Conservation (phyloP, 2,888 invertebrate species). For the Neocrepidodera transversa region DNA sequence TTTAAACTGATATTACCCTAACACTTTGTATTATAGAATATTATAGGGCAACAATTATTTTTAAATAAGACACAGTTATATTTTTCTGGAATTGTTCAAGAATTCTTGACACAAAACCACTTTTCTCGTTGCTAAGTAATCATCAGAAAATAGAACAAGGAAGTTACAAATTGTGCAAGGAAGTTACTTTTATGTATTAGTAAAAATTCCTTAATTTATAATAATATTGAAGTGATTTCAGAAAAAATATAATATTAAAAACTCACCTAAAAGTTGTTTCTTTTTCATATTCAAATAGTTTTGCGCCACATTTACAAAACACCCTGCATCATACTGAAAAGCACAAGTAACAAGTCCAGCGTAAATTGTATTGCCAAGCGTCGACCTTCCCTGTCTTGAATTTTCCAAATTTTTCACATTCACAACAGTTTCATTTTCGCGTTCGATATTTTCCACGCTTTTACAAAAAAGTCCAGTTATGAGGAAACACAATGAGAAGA, state of each 20-base stretch:
- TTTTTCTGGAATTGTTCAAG: too few species aligned
- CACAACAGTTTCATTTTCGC: slow-evolving; percentile 18
- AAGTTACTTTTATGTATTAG: too few species aligned
- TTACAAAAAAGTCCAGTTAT: slow-evolving; percentile 28
- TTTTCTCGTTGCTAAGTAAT: too few species aligned
- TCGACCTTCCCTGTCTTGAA: slow-evolving; percentile 33
- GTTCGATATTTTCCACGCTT: slow-evolving; percentile 17
- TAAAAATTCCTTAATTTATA: too few species aligned
- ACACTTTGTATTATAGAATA: too few species aligned
- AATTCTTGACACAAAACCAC: too few species aligned
- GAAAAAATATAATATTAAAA: not conserved
- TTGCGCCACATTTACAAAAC: slow-evolving; percentile 49
- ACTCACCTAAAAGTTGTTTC: slow-evolving; percentile 49
- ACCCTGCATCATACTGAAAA: slow-evolving; percentile 45
- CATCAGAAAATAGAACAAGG: too few species aligned
- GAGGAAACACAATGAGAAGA: slow-evolving; percentile 26
- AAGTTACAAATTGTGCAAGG: too few species aligned
- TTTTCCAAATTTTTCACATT: slow-evolving; percentile 1
- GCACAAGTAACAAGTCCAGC: slow-evolving; percentile 46
- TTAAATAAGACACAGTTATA: too few species aligned
- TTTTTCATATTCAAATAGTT: slow-evolving; percentile 44
- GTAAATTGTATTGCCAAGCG: slow-evolving; percentile 35
- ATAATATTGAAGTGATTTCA: too few species aligned
- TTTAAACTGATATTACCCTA: too few species aligned
- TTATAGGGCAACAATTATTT: too few species aligned